Base-by-base conservation (phyloP, 2,113 vertebrate species). In the Otolemur garnettii region DNA sequence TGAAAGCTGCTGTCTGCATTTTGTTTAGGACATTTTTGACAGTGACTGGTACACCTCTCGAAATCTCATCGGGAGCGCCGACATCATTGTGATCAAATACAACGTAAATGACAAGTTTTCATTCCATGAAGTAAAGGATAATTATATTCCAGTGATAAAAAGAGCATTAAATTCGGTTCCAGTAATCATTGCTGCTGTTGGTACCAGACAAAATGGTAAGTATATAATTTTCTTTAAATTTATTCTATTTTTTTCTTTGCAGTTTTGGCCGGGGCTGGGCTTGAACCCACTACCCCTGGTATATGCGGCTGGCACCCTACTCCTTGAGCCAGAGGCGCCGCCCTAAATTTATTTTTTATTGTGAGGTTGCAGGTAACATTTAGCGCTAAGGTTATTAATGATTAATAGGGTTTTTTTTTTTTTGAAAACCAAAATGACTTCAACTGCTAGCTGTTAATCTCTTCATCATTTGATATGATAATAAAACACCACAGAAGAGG, bases 51-150 rank as follows among this genome's bases (percentile, higher is more conserved):
- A 99, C 42, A 99, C 99, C 2, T 99, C 99, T 69, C 98, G 98
- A 96, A 99, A 99, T 89, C 99, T 99, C 57, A 98, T 99, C 50
- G 99, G 99, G 96, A 98, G 99, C 93, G 99, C 99, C 0, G 99
- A 99, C 98, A 99, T 99, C 95, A 98, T 99, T 97, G 99, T 99
- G 97, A 99, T 99, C 96, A 99, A 99, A 98, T 99, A 99, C 96
- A 99, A 99, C 0, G 99, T 99, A 93, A 99, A 99, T 11, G 99
- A 99, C 98, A 99, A 99, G 98, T 96, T 99, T 98, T 99, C 99
- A 19, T 99, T 99, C 98, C 99, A 99, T 95, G 99, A 99, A 97
- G 98, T 99, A 86, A 99, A 99, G 95, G 99, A 99, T 19, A 99
- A 98, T 96, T 99, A 99, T 74, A 98, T 99, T 59, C 99, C 99